Conservation (phyloP, 2,113 vertebrate genomes). For the Daphoenositta chrysoptera region DNA sequence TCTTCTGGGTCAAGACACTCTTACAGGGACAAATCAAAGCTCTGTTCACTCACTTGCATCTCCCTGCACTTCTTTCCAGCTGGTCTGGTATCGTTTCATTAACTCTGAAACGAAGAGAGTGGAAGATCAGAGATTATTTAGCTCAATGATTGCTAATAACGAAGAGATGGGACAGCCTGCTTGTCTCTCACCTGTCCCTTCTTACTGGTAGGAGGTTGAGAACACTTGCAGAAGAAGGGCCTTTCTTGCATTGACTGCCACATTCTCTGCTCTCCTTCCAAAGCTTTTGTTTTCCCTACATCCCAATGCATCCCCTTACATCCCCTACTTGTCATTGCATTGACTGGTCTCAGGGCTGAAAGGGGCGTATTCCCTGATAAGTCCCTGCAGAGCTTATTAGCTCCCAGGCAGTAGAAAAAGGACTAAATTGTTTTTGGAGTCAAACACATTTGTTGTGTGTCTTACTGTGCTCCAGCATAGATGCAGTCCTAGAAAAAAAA, state of each 20-base stretch:
- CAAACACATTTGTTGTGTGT: background rate
- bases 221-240: background rate
- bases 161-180: background rate
- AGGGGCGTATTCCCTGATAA: background rate
- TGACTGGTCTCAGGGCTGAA: background rate
- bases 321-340: background rate
- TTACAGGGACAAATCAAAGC: background rate
- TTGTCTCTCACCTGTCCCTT: background rate
- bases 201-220: background rate
- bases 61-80: background rate
- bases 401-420: background rate
- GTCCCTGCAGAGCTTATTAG: background rate
- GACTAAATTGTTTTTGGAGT: background rate
- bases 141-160: background rate
- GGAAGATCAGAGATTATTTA: rapidly evolving
- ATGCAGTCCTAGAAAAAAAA: background rate
- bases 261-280: background rate
- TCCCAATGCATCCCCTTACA: background rate
- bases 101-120: background rate
- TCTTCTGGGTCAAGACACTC: background rate
- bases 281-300: background rate
- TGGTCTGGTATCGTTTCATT: background rate
- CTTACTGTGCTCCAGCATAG: background rate
- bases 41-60: background rate
- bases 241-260: background rate